These are phyloP conservation scores for Lemur catta DNA, from an alignment of 2,797 vertebrate genomes.

Conservation along the genomic window DNA sequence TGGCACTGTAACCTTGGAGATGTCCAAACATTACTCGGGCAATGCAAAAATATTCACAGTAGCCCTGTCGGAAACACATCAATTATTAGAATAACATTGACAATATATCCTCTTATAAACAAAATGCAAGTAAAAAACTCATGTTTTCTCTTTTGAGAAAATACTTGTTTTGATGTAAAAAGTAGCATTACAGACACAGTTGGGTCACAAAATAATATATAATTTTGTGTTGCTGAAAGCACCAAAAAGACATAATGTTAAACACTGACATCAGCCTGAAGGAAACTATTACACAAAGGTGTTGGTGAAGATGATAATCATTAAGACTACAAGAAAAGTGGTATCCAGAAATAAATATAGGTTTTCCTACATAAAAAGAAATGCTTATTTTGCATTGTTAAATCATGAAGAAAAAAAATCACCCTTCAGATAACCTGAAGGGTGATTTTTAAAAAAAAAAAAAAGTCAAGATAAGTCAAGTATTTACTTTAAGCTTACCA, in stretches of 20 bases:
- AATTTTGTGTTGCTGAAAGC: constrained; percentile 4
- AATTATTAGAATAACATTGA: not conserved
- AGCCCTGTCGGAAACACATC: not conserved
- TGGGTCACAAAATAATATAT: constrained; percentile 20
- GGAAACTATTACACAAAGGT: not conserved
- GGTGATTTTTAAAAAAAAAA: not conserved
- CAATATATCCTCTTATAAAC: not conserved
- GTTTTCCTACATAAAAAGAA: not conserved
- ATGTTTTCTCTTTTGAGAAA: constrained; percentile 20
- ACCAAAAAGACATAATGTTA: constrained; percentile 12
- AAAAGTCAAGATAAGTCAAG: constrained; percentile 25
- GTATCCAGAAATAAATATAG: not conserved
- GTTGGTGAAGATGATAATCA: not conserved
- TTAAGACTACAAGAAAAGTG: not conserved
- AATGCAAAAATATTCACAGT: not conserved
- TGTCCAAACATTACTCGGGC: not conserved
- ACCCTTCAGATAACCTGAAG: not conserved
- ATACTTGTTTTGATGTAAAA: constrained; percentile 16
- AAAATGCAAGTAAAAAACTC: not conserved
- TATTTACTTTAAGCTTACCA: constrained; percentile 16
- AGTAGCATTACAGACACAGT: not conserved
- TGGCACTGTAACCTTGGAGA: not conserved
- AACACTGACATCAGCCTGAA: not conserved
- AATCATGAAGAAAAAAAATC: not conserved
- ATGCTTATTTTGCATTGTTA: not conserved